Percentiles rank a stretch among this genome's conserved stretches.
phyloP scores from a whole-genome alignment of 2,888 invertebrate species.

The Silvanus unidentatus region DNA sequence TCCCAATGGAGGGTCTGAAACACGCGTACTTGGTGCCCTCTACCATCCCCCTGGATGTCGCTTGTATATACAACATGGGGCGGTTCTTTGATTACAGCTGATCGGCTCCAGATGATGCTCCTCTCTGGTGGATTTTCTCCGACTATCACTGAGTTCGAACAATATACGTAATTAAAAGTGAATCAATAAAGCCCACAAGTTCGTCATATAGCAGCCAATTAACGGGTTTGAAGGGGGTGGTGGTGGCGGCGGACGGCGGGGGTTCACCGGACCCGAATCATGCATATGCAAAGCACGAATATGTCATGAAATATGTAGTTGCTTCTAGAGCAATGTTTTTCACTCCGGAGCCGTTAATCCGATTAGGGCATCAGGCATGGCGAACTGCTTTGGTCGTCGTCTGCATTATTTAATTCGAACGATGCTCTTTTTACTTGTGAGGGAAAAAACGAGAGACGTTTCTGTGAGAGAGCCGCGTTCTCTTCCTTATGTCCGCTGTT shows the following conservation, averaged over 20 bases:
- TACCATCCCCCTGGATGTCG: conserved; percentile 3
- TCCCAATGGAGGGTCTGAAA: conserved; percentile 13
- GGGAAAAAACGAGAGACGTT: conserved; percentile 3
- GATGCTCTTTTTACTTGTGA: conserved; percentile 1
- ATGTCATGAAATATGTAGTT: conserved; percentile 27
- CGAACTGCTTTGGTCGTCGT: conserved; percentile 10
- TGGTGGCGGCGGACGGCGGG: too few relatives aligned
- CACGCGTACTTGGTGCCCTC: neutral
- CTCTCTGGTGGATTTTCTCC: conserved; percentile 3
- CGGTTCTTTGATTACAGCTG: conserved; percentile 13
- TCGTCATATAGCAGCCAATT: too few relatives aligned
- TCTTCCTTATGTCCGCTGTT: too few relatives aligned
- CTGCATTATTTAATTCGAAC: conserved; percentile 14
- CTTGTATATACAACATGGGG: conserved; percentile 1
- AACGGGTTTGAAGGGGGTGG: too few relatives aligned
- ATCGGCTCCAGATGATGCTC: conserved; percentile 5
- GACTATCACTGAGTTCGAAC: neutral
- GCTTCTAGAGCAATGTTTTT: conserved; percentile 20
- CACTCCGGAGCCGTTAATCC: conserved; percentile 21
- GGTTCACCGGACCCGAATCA: conserved; percentile 9
- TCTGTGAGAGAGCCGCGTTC: too few relatives aligned
- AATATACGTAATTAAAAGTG: too few relatives aligned
- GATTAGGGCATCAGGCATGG: conserved; percentile 19
- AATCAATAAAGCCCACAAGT: too few relatives aligned
- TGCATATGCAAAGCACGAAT: conserved; percentile 22